Evolutionary conservation across 2,888 invertebrate species (phyloP).

Genomic region (Acanthoscelides obtectus): DNA sequence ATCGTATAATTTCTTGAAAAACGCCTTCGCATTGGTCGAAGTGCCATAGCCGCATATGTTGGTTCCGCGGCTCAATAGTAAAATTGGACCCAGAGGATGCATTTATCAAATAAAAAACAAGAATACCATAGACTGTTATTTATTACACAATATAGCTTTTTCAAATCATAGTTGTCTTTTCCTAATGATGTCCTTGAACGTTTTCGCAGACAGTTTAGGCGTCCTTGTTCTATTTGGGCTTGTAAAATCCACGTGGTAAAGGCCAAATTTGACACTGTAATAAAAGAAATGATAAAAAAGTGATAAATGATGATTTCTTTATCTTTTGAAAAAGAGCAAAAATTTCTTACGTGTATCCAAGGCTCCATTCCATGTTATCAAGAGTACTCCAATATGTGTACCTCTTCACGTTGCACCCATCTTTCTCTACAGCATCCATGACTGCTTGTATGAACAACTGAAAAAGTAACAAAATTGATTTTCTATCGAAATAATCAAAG

Average conservation of each 20-base stretch:
- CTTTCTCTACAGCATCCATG: constrained; percentile 35
- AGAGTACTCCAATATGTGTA: constrained; percentile 76
- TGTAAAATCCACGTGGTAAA: constrained; percentile 63
- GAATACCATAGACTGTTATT: background rate
- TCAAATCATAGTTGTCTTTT: constrained; percentile 29
- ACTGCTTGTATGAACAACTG: constrained; percentile 45
- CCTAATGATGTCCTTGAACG: constrained; percentile 53
- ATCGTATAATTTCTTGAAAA: too few species aligned
- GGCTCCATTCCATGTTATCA: constrained; percentile 78
- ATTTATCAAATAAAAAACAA: background rate
- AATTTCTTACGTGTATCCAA: constrained; percentile 64
- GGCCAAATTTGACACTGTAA: constrained; percentile 62
- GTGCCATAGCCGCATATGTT: too few species aligned
- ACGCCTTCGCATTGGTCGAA: too few species aligned
- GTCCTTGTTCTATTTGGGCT: constrained; percentile 56
- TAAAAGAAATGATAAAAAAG: constrained; percentile 7
- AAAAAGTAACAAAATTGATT: too few species aligned
- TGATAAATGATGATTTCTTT: background rate
- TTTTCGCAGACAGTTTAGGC: constrained; percentile 58
- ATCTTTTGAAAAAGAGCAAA: background rate
- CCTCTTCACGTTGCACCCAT: constrained; percentile 57
- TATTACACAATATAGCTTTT: background rate
- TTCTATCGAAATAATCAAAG: too few species aligned
- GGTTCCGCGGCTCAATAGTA: too few species aligned
- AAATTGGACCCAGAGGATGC: too few species aligned